Conservation (phyloP, 2,888 invertebrate species). For the Augiades crinisus region DNA sequence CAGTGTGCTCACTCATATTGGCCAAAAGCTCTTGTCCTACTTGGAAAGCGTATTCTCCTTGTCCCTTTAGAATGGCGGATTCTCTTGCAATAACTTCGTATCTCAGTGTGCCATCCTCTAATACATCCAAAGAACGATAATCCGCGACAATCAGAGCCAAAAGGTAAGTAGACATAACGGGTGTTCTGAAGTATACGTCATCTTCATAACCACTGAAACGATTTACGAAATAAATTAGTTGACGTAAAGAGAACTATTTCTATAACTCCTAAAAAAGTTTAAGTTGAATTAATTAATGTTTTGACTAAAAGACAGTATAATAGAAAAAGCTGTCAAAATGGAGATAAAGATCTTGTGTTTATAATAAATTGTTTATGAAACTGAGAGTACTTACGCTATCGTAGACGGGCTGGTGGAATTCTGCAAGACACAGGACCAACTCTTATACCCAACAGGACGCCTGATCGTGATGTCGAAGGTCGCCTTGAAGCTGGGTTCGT, state of each 20-base stretch:
- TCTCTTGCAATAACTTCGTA: slow-evolving; percentile 74
- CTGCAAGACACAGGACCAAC: slow-evolving; percentile 83
- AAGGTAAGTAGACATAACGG: slow-evolving; percentile 84
- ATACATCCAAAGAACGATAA: slow-evolving; percentile 52
- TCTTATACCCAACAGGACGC: slow-evolving; percentile 68
- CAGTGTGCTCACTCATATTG: slow-evolving; percentile 82
- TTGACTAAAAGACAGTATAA: too few relatives aligned
- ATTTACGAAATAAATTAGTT: not conserved
- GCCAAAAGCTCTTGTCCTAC: slow-evolving; percentile 65
- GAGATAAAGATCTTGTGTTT: not conserved
- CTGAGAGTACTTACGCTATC: slow-evolving; percentile 43
- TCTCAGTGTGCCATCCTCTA: slow-evolving; percentile 29
- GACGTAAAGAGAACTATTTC: too few relatives aligned
- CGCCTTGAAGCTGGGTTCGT: slow-evolving; percentile 92
- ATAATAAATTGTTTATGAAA: not conserved
- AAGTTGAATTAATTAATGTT: too few relatives aligned
- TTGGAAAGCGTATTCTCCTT: slow-evolving; percentile 63
- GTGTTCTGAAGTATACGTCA: slow-evolving; percentile 63
- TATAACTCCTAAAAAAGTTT: too few relatives aligned
- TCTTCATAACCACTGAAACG: slow-evolving; percentile 39
- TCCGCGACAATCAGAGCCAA: slow-evolving; percentile 86
- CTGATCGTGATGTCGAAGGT: slow-evolving; percentile 86
- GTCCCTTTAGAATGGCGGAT: slow-evolving; percentile 52
- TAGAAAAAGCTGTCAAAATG: too few relatives aligned
- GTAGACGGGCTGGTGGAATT: slow-evolving; percentile 33